Evolutionary conservation across 2,113 vertebrate species (phyloP), one percentile per base, ranked within the genome.

Genomic region (Xyrauchen texanus): DNA sequence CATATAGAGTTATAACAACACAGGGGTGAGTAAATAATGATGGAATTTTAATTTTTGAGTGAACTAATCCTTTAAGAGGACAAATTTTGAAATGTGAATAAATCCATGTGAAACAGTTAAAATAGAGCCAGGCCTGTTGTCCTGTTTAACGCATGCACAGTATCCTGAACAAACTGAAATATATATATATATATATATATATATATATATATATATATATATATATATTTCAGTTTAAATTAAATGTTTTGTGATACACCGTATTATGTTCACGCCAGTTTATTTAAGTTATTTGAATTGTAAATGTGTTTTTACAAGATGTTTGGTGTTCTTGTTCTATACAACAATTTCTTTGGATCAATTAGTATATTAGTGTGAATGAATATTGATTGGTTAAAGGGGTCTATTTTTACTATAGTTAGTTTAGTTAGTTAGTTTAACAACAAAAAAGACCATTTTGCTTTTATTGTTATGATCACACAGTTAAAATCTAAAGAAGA

Each of bases 121-220:
- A 89, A 90, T 92, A 91, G 90, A 91, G 91, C 87, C 87, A 72
- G 89, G 78, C 80, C 85, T 86, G 88, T 92, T 86, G 90, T 93
- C 89, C 91, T 88, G 86, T 85, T 91, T 88, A 90, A 91, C 88
- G 93, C 92, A 94, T 93, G 93, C 88, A 90, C 81, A 88, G 88
- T 89, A 89, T 88, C 89, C 90, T 91, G 85, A 92, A 88, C 85
- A 92, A 92, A 86, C 90, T 90, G 87, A 83, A 85, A 82, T 93
- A 86, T 84, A 34, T 64, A 65, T 53, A 90, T 9, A 53, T 53
- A 53, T 53, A 53, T 10, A 53, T 53, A 53, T 53, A 89, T 88
- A 84, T 64, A 65, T 53, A 76, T 64, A 75, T 60, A 55, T n/a
- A 71, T 72, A 86, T 84, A 90, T 92, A 91, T 92, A 90, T 90